phyloP scores from a whole-genome alignment of 2,113 vertebrate species.

The Recurvirostra avosetta region DNA sequence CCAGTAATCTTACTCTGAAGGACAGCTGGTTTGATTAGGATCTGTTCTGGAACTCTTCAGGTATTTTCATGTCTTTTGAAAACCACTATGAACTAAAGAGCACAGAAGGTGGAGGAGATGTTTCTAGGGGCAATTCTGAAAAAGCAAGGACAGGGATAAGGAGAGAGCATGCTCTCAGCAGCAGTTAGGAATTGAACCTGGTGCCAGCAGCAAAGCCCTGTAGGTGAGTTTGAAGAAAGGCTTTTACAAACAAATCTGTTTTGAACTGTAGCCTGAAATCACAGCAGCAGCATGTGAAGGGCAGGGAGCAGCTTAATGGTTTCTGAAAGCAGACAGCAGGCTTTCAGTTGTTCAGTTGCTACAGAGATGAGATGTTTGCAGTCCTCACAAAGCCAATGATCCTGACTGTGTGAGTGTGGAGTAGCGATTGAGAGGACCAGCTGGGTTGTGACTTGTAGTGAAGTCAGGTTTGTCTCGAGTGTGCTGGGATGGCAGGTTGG shows the following conservation, averaged over 20 bases:
- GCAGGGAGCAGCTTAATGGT: background rate
- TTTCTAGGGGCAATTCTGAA: background rate
- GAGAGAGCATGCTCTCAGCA: background rate
- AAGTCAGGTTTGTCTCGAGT: background rate
- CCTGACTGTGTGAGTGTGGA: background rate
- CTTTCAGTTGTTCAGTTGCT: background rate
- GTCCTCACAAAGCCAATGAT: background rate
- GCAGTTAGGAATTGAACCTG: background rate
- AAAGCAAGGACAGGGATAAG: background rate
- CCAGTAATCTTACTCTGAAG: background rate
- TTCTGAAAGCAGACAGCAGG: background rate
- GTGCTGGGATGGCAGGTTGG: background rate
- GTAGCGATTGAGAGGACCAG: background rate
- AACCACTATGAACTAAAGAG: background rate
- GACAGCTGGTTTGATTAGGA: background rate
- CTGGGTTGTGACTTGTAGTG: background rate
- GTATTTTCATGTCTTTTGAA: constrained; percentile 7
- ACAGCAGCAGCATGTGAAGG: background rate
- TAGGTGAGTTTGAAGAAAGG: background rate
- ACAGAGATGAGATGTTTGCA: background rate
- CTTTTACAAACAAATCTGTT: background rate
- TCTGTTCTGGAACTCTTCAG: background rate
- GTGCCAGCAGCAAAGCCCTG: background rate
- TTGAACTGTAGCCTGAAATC: background rate
- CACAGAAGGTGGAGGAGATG: background rate